phyloP scores from a whole-genome alignment of 1,140 invertebrate species.

The Hycleus phaleratus region DNA sequence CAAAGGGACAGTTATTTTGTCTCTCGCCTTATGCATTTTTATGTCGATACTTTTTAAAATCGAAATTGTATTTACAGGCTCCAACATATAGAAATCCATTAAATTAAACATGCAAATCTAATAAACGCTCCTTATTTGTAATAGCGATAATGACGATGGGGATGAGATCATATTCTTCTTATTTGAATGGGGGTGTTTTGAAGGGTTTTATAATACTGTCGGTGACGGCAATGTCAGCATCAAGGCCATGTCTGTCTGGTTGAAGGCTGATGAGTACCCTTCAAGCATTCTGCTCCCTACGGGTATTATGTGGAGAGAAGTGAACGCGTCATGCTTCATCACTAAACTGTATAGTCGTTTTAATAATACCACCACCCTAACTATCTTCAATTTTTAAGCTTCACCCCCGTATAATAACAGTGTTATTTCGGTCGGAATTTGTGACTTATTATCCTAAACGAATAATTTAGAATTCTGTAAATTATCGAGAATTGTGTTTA shows the following conservation, averaged over 20 bases:
- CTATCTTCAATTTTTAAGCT: too few species aligned
- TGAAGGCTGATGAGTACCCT: conserved; percentile 11
- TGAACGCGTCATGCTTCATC: conserved; percentile 3
- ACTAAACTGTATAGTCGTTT: background rate
- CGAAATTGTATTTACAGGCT: too few species aligned
- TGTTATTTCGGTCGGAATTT: background rate
- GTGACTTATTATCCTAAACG: too few species aligned
- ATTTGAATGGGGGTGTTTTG: background rate
- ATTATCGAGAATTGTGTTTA: conserved; percentile 5
- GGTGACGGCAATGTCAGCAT: conserved; percentile 16
- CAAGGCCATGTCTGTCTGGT: conserved; percentile 17
- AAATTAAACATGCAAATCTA: conserved; percentile 9
- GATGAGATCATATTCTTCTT: background rate
- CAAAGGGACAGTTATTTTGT: too few species aligned
- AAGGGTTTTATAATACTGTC: conserved; percentile 7
- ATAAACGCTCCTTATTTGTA: conserved; percentile 9
- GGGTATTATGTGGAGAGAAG: background rate
- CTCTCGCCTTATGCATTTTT: too few species aligned
- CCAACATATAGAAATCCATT: background rate
- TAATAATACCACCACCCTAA: too few species aligned
- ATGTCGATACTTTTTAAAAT: too few species aligned
- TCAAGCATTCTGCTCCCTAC: conserved; percentile 3
- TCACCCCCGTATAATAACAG: too few species aligned
- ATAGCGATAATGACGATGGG: background rate
- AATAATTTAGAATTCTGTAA: conserved; percentile 5